Percentiles rank a stretch among this genome's conserved stretches.
phyloP scores from a whole-genome alignment of 1,140 invertebrate genomes.

The Drosophila ironensis region DNA sequence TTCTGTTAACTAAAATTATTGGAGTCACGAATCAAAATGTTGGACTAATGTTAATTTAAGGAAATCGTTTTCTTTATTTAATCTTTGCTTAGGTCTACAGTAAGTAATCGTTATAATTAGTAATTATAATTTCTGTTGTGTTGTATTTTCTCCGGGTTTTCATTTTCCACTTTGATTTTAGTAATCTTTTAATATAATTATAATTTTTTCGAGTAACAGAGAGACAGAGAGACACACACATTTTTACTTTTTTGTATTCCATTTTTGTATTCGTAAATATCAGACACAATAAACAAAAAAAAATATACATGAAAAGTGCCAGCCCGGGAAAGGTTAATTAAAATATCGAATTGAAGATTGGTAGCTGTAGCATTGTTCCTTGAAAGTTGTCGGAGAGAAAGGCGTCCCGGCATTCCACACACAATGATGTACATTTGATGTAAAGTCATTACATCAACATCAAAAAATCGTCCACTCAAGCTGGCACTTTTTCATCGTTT shows the following conservation, averaged over 20 bases:
- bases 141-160: constrained; percentile 3
- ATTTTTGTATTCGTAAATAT: constrained; percentile 5
- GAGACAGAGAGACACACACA: constrained; percentile 41
- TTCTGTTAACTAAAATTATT: constrained; percentile 1
- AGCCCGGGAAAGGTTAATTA: neutral
- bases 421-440: too few relatives aligned
- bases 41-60: constrained; percentile 55
- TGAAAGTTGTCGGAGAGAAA: too few relatives aligned
- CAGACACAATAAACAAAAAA: constrained; percentile 9
- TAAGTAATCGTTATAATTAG: constrained; percentile 72
- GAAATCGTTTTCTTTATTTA: constrained; percentile 76
- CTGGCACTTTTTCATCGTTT: constrained; percentile 16
- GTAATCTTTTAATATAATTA: constrained; percentile 53
- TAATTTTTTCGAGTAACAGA: constrained; percentile 39
- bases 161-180: constrained; percentile 14
- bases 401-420: too few relatives aligned
- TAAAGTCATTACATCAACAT: too few relatives aligned
- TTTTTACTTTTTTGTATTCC: neutral
- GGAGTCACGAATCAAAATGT: neutral
- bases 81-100: constrained; percentile 59
- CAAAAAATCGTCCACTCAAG: too few relatives aligned
- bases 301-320: constrained; percentile 1
- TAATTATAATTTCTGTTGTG: constrained; percentile 53
- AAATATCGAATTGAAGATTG: too few relatives aligned
- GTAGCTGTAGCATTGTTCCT: too few relatives aligned